Conservation (phyloP, 1,140 invertebrate species). For the Zaprionus taronus region DNA sequence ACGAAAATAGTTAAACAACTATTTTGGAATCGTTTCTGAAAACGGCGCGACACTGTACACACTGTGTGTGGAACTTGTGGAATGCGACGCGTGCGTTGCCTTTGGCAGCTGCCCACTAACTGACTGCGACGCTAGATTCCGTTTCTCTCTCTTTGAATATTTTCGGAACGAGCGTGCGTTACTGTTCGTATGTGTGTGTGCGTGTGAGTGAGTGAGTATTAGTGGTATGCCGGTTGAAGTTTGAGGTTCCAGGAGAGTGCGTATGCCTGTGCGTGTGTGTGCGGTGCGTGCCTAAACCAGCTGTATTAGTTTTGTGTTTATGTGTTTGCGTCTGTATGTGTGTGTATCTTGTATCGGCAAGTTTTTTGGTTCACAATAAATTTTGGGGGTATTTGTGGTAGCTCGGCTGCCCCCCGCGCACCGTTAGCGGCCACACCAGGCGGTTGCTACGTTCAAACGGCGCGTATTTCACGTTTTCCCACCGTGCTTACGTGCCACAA, state of each 20-base stretch:
- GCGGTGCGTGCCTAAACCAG: constrained; percentile 41
- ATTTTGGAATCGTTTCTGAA: constrained; percentile 19
- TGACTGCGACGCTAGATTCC: constrained; percentile 65
- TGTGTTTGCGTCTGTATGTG: background rate
- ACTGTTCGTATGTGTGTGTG: constrained; percentile 14
- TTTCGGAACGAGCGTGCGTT: constrained; percentile 4
- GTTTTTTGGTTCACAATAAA: constrained; percentile 16
- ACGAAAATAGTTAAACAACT: background rate
- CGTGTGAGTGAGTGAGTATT: background rate
- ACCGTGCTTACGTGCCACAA: constrained; percentile 45
- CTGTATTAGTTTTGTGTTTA: constrained; percentile 36
- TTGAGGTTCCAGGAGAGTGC: constrained; percentile 3
- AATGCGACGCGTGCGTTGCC: constrained; percentile 57
- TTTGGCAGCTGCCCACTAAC: constrained; percentile 68
- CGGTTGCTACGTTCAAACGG: background rate
- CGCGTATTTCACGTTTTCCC: constrained; percentile 40
- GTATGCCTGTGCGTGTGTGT: constrained; percentile 6
- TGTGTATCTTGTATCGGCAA: constrained; percentile 49
- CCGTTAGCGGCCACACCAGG: constrained; percentile 10
- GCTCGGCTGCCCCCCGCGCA: background rate
- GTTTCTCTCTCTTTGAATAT: constrained; percentile 52
- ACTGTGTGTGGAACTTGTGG: constrained; percentile 8
- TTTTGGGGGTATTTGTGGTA: constrained; percentile 25
- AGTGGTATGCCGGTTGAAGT: background rate
- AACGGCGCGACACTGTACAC: constrained; percentile 8